Base-by-base conservation (phyloP, 2,797 vertebrate species). In the Neosilurus mollespiculum region DNA sequence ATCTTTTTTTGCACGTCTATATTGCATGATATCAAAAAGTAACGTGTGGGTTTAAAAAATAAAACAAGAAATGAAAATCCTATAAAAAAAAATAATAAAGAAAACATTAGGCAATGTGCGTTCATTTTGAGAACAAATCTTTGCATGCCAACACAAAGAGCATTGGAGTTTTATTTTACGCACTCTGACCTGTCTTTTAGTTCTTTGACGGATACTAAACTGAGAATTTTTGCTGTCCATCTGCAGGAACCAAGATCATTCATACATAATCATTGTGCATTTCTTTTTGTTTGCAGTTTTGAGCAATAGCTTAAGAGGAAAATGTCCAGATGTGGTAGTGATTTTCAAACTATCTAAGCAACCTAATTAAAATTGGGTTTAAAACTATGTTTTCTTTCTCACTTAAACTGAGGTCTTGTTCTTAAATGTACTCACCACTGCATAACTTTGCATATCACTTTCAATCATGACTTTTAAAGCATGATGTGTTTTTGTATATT, bases 11-110 rank as follows among this genome's bases (percentile, higher is more conserved):
- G 94, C 94, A 95, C 93, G 94, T 95, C 91, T 91, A 94, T 95
- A 95, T 94, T 95, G 95, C 95, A 95, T 95, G 94, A 94, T 92
- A 93, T 94, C 90, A 91, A 94, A 94, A 94, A 94, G 93, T 95
- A 92, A 94, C 92, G 91, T 90, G 92, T 94, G 93, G 92, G 94
- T 85, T 87, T 24, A 86, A 92, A 93, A 92, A 85, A 87, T 88
- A 80, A 86, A 84, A 75, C n/a, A 89, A 89, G 81, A 89, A 83
- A 88, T 67, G 89, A 90, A 91, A 90, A 89, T 37, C 69, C 14
- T 83, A 85, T 85, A 86, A 83, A 80, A 89, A 83, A 85, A 87
- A 89, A 43, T 8, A 43, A 49, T 12, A 78, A 43, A 66, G 49
- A 79, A 66, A 88, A 88, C 89, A 88, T 87, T 91, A 92, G 93